Percentiles rank a stretch among this genome's conserved stretches.
phyloP scores from a whole-genome alignment of 2,888 invertebrate species.

The Lasius fuliginosus region DNA sequence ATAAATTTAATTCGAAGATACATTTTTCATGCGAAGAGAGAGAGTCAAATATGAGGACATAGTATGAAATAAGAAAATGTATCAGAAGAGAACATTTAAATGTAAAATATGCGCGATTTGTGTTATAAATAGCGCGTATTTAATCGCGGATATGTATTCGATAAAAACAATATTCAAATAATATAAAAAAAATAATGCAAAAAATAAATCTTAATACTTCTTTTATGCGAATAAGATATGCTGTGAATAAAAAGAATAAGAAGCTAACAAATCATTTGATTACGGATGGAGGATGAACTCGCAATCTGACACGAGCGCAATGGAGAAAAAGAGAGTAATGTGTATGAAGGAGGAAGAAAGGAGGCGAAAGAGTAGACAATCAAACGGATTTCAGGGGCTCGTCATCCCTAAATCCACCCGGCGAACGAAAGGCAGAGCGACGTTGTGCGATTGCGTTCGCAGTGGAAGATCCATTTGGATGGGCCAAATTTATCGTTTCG shows the following conservation, averaged over 20 bases:
- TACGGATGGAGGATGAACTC: slow-evolving; percentile 31
- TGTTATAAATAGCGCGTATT: neutral
- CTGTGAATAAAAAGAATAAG: slow-evolving; percentile 11
- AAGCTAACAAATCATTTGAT: slow-evolving; percentile 42
- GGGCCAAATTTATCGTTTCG: slow-evolving; percentile 76
- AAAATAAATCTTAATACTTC: neutral
- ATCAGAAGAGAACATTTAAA: neutral
- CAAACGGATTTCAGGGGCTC: slow-evolving; percentile 58
- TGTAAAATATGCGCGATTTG: neutral
- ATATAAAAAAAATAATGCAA: neutral
- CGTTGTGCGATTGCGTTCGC: slow-evolving; percentile 71
- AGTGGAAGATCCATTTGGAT: slow-evolving; percentile 66
- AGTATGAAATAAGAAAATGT: neutral
- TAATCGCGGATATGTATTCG: neutral
- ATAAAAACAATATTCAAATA: neutral
- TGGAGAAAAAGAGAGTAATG: slow-evolving; percentile 39
- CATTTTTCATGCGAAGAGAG: neutral
- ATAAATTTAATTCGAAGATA: neutral
- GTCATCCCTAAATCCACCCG: slow-evolving; percentile 65
- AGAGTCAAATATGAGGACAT: neutral
- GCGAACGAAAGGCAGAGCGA: slow-evolving; percentile 55
- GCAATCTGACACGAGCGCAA: slow-evolving; percentile 38
- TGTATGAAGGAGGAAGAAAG: neutral
- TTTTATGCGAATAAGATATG: slow-evolving; percentile 6
- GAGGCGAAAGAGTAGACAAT: slow-evolving; percentile 61